Conservation (phyloP, 1,140 invertebrate species). For the Camponotus vicinus region DNA sequence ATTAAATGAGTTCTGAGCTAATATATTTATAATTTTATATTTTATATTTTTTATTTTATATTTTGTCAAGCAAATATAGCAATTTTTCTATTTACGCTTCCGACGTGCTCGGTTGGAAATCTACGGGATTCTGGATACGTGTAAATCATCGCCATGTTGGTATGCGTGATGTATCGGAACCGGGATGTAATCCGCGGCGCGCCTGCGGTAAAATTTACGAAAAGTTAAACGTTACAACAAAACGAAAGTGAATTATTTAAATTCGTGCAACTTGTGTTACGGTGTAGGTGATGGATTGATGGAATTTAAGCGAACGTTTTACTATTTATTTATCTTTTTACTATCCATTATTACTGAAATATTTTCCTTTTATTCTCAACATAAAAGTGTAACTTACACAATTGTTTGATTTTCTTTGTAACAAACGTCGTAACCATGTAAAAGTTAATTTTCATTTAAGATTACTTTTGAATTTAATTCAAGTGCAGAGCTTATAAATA, state of each 20-base stretch:
- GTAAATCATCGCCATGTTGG: conserved; percentile 33
- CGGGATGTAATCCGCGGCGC: neutral
- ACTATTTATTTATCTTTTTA: neutral
- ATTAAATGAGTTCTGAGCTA: conserved; percentile 10
- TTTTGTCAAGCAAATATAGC: conserved; percentile 25
- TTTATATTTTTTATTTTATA: conserved; percentile 46
- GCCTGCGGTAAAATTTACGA: neutral
- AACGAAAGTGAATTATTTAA: conserved; percentile 19
- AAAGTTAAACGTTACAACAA: conserved; percentile 20
- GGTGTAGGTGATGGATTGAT: neutral
- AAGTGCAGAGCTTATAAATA: neutral
- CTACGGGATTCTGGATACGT: conserved; percentile 22
- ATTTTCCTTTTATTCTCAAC: neutral
- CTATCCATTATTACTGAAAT: neutral
- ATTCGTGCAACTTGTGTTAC: conserved; percentile 1
- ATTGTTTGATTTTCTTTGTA: neutral
- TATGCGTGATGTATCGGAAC: conserved; percentile 25
- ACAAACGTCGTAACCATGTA: neutral
- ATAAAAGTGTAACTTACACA: neutral
- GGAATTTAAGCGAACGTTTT: neutral
- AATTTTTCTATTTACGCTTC: conserved; percentile 33
- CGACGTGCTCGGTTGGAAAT: conserved; percentile 29
- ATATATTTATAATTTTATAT: conserved; percentile 54
- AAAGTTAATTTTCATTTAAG: conserved; percentile 1
- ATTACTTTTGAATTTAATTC: conserved; percentile 13